These are phyloP conservation scores for Pissodes strobi DNA, from an alignment of 1,140 invertebrate genomes.

Conservation along the genomic window DNA sequence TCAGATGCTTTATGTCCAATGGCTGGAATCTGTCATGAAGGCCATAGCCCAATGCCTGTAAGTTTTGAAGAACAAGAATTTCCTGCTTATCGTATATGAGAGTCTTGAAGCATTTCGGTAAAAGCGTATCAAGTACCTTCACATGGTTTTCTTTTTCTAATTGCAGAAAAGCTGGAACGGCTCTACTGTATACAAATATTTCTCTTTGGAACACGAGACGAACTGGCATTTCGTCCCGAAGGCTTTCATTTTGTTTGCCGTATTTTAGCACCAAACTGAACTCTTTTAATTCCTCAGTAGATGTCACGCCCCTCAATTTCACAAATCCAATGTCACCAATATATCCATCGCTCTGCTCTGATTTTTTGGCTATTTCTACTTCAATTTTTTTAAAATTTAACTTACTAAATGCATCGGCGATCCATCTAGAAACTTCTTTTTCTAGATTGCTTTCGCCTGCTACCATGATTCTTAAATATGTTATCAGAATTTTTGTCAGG, in stretches of 20 bases:
- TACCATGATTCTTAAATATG: too few relatives aligned
- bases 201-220: conserved; percentile 13
- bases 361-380: not conserved
- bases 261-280: conserved; percentile 35
- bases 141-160: conserved; percentile 13
- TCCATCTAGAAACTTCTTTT: not conserved
- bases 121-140: not conserved
- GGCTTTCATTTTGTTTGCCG: conserved; percentile 21
- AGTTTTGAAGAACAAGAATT: conserved; percentile 18
- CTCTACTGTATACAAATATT: too few relatives aligned
- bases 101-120: not conserved
- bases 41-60: conserved; percentile 6
- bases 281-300: not conserved
- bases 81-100: not conserved
- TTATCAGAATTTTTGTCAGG: too few relatives aligned
- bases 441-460: too few relatives aligned
- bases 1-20: conserved; percentile 17
- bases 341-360: conserved; percentile 38
- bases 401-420: not conserved
- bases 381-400: not conserved
- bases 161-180: conserved; percentile 25
- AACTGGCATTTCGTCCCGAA: conserved; percentile 18
- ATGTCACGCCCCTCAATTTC: conserved; percentile 2
- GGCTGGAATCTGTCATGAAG: conserved; percentile 6
- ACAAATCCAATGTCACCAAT: conserved; percentile 36